Evolutionary conservation across 2,797 vertebrate genomes (phyloP).

Genomic region (Ficedula albicollis): DNA sequence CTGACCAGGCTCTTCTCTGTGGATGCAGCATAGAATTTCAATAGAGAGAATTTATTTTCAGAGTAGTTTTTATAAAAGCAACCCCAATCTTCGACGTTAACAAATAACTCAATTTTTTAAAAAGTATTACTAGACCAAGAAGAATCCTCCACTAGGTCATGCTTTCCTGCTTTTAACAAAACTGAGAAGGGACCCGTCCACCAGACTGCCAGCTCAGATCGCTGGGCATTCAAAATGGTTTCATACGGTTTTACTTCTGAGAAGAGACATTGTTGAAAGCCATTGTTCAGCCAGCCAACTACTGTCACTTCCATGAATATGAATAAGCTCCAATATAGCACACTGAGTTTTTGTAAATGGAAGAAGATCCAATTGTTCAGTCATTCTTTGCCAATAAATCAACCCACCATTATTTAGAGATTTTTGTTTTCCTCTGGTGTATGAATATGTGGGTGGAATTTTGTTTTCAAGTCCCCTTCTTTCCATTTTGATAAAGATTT

Average conservation of each 20-base stretch:
- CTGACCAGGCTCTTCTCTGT: background rate
- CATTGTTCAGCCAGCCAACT: constrained; percentile 49
- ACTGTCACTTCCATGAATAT: constrained; percentile 44
- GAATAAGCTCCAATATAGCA: constrained; percentile 55
- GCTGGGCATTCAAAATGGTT: background rate
- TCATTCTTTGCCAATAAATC: constrained; percentile 35
- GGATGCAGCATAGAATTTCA: background rate
- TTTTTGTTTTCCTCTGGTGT: constrained; percentile 6
- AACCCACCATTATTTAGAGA: background rate
- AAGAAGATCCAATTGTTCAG: background rate
- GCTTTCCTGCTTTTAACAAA: background rate
- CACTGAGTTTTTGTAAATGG: constrained; percentile 33
- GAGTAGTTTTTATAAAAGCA: background rate
- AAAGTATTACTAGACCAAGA: background rate
- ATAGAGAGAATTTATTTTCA: background rate
- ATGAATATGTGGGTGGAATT: background rate
- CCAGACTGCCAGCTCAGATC: background rate
- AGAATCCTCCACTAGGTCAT: background rate
- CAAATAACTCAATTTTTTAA: background rate
- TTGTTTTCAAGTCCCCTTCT: background rate
- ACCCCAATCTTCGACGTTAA: background rate
- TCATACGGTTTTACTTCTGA: constrained; percentile 38
- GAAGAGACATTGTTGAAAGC: constrained; percentile 11
- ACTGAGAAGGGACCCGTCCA: background rate
- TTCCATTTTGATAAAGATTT: background rate